Percentiles rank a stretch among this genome's conserved stretches.
Evolutionary conservation across 2,888 invertebrate genomes (phyloP).

Genomic region (Orchesella flavescens): DNA sequence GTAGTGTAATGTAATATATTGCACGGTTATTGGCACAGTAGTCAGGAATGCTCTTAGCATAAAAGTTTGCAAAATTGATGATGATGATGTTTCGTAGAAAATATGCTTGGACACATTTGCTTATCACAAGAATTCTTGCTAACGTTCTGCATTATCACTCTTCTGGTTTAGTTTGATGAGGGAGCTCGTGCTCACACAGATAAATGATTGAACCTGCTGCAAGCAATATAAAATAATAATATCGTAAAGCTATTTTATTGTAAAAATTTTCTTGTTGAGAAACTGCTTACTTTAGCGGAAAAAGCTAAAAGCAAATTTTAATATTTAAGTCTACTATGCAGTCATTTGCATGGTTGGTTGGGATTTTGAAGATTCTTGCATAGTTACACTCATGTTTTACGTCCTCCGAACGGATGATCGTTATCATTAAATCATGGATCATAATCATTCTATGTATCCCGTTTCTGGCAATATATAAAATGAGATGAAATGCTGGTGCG

Average conservation of each 20-base stretch:
- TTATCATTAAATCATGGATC: conserved; percentile 45
- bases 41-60: conserved; percentile 10
- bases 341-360: conserved; percentile 2
- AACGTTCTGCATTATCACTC: too few species aligned
- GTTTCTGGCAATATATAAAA: conserved; percentile 43
- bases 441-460: conserved; percentile 36
- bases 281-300: neutral
- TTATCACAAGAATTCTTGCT: neutral
- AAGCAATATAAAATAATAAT: too few species aligned
- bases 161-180: too few species aligned
- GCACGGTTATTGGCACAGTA: neutral
- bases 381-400: neutral
- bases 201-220: too few species aligned
- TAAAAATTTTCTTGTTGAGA: too few species aligned
- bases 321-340: neutral
- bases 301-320: neutral
- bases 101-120: neutral
- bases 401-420: conserved; percentile 30
- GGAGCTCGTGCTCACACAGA: too few species aligned
- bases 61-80: too few species aligned
- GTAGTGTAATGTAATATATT: neutral
- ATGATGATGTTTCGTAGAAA: neutral
- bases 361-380: neutral
- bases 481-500: neutral
- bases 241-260: too few species aligned